These are phyloP conservation scores for Acanthosoma haemorrhoidale DNA, from an alignment of 2,888 invertebrate species.

Conservation along the genomic window DNA sequence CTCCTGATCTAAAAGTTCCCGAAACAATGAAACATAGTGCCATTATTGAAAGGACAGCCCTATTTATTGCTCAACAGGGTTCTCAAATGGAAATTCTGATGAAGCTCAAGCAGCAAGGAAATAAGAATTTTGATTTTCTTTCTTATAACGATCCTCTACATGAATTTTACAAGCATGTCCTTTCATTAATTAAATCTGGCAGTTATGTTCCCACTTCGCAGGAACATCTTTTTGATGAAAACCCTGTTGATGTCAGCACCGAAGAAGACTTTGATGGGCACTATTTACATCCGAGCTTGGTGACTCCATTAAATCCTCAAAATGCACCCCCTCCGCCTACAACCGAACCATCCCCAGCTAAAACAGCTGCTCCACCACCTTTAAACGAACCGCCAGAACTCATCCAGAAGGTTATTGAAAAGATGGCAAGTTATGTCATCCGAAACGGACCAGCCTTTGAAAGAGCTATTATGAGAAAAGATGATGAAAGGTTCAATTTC, in stretches of 20 bases:
- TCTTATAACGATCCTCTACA: slow-evolving; percentile 78
- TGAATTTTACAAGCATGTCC: slow-evolving; percentile 79
- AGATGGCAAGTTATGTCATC: slow-evolving; percentile 93
- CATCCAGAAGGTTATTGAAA: slow-evolving; percentile 81
- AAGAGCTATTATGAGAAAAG: slow-evolving; percentile 72
- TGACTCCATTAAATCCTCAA: slow-evolving; percentile 49
- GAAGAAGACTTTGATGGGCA: slow-evolving; percentile 49
- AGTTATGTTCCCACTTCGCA: slow-evolving; percentile 53
- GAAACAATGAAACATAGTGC: slow-evolving; percentile 80
- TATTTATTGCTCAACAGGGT: slow-evolving; percentile 83
- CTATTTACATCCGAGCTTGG: slow-evolving; percentile 80
- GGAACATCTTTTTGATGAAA: slow-evolving; percentile 45
- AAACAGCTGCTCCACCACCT: slow-evolving; percentile 18
- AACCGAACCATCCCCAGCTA: slow-evolving; percentile 28
- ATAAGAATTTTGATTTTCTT: slow-evolving; percentile 88
- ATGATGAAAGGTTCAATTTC: slow-evolving; percentile 81
- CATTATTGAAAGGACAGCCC: slow-evolving; percentile 90
- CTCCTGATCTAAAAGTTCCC: slow-evolving; percentile 69
- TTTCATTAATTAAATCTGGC: slow-evolving; percentile 62
- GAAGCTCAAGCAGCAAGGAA: slow-evolving; percentile 92
- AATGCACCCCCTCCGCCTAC: slow-evolving; percentile 30
- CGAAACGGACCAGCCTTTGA: slow-evolving; percentile 94
- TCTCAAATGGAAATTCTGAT: slow-evolving; percentile 97
- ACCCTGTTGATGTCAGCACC: slow-evolving; percentile 22
- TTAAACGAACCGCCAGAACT: slow-evolving; percentile 65